These are phyloP conservation scores for Spatulosminthurus flaviceps DNA, from an alignment of 2,888 invertebrate genomes.

Conservation along the genomic window DNA sequence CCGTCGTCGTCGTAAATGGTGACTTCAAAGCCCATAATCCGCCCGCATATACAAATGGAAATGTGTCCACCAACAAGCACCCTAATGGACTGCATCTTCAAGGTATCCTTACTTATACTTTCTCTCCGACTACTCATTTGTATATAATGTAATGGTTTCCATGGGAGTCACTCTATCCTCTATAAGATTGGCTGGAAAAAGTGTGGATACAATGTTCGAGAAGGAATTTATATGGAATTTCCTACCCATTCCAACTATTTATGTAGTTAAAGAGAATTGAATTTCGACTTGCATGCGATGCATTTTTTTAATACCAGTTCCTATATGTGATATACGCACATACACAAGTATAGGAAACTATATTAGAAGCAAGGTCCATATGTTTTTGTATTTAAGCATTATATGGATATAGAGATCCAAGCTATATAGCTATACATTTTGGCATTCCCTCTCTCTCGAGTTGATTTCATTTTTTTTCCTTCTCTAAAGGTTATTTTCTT, in stretches of 20 bases:
- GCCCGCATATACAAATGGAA: conserved; percentile 56
- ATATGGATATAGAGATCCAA: too few relatives aligned
- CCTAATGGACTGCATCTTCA: conserved; percentile 62
- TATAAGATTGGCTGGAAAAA: too few relatives aligned
- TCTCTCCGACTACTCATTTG: too few relatives aligned
- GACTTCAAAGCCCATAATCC: conserved; percentile 61
- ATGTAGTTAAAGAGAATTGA: background rate
- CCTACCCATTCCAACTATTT: background rate
- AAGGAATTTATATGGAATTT: background rate
- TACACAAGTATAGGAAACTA: too few relatives aligned
- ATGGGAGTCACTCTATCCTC: too few relatives aligned
- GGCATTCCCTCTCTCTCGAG: background rate
- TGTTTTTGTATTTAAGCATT: too few relatives aligned
- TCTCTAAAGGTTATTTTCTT: conserved; percentile 24
- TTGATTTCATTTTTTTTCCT: conserved; percentile 29
- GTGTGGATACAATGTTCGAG: too few relatives aligned
- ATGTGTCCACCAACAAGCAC: conserved; percentile 51
- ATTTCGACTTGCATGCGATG: background rate
- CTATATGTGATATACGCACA: too few relatives aligned
- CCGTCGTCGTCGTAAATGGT: conserved; percentile 55
- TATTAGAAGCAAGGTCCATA: too few relatives aligned
- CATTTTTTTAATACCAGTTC: background rate
- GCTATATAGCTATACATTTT: too few relatives aligned
- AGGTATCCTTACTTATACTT: conserved; percentile 50
- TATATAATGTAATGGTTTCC: too few relatives aligned